phyloP scores from a whole-genome alignment of 2,797 vertebrate species.

The Aeoliscus strigatus region DNA sequence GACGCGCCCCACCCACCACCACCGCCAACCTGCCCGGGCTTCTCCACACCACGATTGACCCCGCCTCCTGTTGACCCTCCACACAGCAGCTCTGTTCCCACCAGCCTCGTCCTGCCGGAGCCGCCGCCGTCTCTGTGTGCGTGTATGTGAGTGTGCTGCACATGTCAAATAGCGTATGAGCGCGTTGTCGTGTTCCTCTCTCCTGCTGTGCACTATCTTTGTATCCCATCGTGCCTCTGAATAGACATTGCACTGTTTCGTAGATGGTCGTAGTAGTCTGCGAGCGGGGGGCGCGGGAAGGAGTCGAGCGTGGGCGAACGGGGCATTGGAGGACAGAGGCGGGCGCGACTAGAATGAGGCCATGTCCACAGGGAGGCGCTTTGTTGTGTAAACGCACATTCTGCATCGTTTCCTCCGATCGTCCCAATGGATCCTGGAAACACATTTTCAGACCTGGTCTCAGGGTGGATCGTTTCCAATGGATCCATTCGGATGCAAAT shows the following conservation, averaged over 20 bases:
- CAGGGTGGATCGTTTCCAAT: no score
- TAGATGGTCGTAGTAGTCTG: conserved; percentile 69
- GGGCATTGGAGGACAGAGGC: conserved; percentile 53
- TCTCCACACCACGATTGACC: not conserved
- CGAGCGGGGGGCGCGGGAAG: no score
- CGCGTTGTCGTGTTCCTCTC: conserved; percentile 40
- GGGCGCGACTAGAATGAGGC: no score
- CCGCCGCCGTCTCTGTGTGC: conserved; percentile 49
- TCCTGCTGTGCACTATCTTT: conserved; percentile 59
- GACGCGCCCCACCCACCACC: conserved; percentile 3
- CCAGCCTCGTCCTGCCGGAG: conserved; percentile 53
- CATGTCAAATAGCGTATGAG: conserved; percentile 52
- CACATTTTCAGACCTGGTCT: no score
- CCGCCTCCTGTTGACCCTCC: conserved; percentile 24
- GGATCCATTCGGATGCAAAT: no score
- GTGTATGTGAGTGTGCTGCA: conserved; percentile 14
- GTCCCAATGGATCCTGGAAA: no score
- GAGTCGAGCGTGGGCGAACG: no score
- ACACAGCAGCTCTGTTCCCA: conserved; percentile 31
- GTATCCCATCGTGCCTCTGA: conserved; percentile 75
- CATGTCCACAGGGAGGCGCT: no score
- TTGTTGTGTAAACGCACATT: no score
- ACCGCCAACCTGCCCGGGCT: conserved; percentile 15
- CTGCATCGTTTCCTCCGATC: no score
- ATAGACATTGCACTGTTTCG: conserved; percentile 78